Base-by-base conservation (phyloP, 2,888 invertebrate genomes). In the Meloe dianella region DNA sequence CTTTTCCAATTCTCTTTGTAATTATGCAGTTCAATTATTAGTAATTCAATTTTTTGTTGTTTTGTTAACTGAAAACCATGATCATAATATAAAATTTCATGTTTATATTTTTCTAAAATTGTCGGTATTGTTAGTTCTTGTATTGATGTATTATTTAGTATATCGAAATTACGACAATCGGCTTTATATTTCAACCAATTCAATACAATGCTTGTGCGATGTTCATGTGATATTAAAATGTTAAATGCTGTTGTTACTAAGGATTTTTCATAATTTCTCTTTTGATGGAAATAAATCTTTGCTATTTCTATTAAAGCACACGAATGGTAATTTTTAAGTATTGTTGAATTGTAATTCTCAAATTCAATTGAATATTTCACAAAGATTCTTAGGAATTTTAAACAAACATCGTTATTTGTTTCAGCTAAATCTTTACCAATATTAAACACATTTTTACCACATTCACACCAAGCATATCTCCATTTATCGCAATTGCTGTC, bases 1-100 rank as follows among this genome's bases (percentile, higher is more conserved):
- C 68, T 68, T 32, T 61, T 61, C 65, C 65, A 68, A n/a, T 35
- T 51, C 4, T 24, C 24, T 9, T 57, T 63, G 17, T 65, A 68
- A 2, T 17, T 3, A 2, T 35, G 3, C 35, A 68, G 47, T 54
- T 68, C 68, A 8, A 27, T 29, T 20, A 6, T 29, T 14, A 68
- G 38, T 9, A 68, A 58, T 22, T 68, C 61, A 3, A 68, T 60
- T 47, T 62, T 61, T 4, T 47, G 8, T 22, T 60, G 30, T 14
- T 20, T 24, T 1, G 17, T n/a, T n/a, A 64, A 56, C 6, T 12
- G 1, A 3, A 59, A 41, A 6, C 27, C 54, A 0, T 9, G 1
- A 12, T 64, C 35, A 24, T 59, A 24, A 17, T 32, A 14, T 1
- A 35, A 4, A 20, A 59, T 20, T 20, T 35, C 59, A 5, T 59